Percentiles rank a stretch among this genome's conserved stretches.
phyloP scores from a whole-genome alignment of 35 echinoderm and acorn worm species.

The Acanthaster planci region DNA sequence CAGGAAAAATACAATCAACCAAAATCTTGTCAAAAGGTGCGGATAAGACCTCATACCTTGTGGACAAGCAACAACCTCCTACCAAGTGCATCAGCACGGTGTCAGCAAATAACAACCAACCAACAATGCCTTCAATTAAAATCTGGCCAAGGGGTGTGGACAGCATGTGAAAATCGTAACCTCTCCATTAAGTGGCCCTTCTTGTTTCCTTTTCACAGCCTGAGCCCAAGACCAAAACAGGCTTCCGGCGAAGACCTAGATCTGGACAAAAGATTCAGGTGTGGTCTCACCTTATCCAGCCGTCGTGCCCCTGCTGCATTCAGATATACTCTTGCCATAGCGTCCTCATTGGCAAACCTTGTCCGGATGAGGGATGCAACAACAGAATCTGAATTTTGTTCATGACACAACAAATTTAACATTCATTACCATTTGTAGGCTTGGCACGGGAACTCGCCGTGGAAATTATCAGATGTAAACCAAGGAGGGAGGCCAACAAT shows the following conservation, averaged over 20 bases:
- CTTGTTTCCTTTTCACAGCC: too few relatives aligned
- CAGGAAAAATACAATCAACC: background rate
- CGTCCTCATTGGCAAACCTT: slow-evolving; percentile 29
- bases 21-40: background rate
- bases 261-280: background rate
- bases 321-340: slow-evolving; percentile 15
- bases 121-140: background rate
- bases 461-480: too few relatives aligned
- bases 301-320: slow-evolving; percentile 18
- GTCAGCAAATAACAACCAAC: background rate
- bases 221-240: too few relatives aligned
- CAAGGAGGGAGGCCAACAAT: too few relatives aligned
- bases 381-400: background rate
- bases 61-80: slow-evolving; percentile 77
- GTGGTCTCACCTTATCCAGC: slow-evolving; percentile 25
- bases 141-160: too few relatives aligned
- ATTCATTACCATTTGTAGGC: too few relatives aligned
- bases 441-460: too few relatives aligned
- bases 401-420: background rate
- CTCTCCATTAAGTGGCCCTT: too few relatives aligned
- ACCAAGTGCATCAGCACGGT: slow-evolving; percentile 70
- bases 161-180: too few relatives aligned
- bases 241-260: too few relatives aligned
- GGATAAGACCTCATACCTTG: slow-evolving; percentile 76
- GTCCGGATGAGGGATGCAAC: slow-evolving; percentile 20